phyloP scores from a whole-genome alignment of 30 jellyfish, hydroid and myxozoan genomes.

The Aurelia coerulea region DNA sequence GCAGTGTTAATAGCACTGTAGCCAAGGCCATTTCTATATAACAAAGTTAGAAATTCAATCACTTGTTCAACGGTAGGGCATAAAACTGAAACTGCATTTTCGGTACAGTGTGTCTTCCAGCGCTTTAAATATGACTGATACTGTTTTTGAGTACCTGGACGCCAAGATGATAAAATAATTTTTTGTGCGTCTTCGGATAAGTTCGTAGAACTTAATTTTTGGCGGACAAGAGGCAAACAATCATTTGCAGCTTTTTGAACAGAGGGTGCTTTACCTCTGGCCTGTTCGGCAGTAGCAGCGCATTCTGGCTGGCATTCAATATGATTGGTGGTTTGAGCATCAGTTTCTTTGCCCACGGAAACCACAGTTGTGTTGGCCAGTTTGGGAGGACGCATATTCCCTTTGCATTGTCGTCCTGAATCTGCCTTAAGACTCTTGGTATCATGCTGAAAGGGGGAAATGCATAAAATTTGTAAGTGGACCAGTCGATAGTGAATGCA shows the following conservation, averaged over 20 bases:
- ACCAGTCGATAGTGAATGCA: conserved; percentile 43
- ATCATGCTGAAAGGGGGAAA: conserved; percentile 39
- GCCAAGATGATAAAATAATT: conserved; percentile 39
- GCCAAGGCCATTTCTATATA: conserved; percentile 3
- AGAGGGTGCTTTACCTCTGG: conserved; percentile 39
- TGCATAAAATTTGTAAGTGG: conserved; percentile 15
- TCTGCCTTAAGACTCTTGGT: neutral
- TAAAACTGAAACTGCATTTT: neutral
- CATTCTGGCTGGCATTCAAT: neutral
- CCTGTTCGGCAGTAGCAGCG: conserved; percentile 27
- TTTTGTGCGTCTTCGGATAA: conserved; percentile 13
- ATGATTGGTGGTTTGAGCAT: conserved; percentile 11
- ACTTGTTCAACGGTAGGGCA: neutral
- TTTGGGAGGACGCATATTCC: conserved; percentile 30
- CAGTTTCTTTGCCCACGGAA: neutral
- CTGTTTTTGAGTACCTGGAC: conserved; percentile 49
- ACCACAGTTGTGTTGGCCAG: conserved; percentile 67
- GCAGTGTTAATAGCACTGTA: conserved; percentile 67
- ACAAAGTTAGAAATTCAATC: conserved; percentile 11
- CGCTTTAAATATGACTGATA: neutral
- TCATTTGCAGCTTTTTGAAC: conserved; percentile 1
- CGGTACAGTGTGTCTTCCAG: conserved; percentile 6
- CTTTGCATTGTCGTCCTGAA: conserved; percentile 11
- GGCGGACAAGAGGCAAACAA: conserved; percentile 50
- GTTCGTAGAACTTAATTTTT: neutral